phyloP scores from a whole-genome alignment of 2,113 vertebrate species.

The Trogon surrucura region DNA sequence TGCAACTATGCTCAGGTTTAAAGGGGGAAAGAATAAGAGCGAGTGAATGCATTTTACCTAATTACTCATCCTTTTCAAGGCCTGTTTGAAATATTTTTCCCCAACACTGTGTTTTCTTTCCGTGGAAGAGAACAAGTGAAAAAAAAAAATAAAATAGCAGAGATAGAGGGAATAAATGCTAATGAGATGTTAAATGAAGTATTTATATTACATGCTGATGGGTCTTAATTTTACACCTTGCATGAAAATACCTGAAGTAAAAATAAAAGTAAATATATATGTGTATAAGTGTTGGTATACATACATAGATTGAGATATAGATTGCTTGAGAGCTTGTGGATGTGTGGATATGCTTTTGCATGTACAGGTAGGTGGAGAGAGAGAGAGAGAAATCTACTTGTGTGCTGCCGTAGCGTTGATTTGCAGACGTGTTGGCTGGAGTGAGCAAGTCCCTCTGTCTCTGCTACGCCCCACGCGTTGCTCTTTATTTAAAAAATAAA shows the following conservation, averaged over 20 bases:
- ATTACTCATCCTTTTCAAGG: not conserved
- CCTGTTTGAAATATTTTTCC: not conserved
- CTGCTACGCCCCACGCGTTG: not conserved
- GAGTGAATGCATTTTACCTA: not conserved
- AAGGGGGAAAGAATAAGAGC: not conserved
- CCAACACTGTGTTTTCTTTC: not conserved
- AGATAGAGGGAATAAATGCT: not conserved
- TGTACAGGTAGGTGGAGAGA: not conserved
- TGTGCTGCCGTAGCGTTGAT: not conserved
- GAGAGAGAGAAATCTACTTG: not conserved
- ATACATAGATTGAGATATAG: not conserved
- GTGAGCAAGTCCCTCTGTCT: not conserved
- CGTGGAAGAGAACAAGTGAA: not conserved
- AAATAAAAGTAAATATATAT: not conserved
- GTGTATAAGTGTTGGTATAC: not conserved
- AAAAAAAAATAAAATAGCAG: not conserved
- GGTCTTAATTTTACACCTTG: not conserved
- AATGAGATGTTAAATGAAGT: not conserved
- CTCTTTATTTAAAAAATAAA: not conserved
- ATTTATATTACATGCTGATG: not conserved
- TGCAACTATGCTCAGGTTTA: not conserved
- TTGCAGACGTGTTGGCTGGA: not conserved
- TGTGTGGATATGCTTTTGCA: fast-evolving
- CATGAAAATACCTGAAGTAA: not conserved
- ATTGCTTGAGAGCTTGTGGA: not conserved